phyloP scores from a whole-genome alignment of 2,113 vertebrate species.

The Poeciliopsis occidentalis region DNA sequence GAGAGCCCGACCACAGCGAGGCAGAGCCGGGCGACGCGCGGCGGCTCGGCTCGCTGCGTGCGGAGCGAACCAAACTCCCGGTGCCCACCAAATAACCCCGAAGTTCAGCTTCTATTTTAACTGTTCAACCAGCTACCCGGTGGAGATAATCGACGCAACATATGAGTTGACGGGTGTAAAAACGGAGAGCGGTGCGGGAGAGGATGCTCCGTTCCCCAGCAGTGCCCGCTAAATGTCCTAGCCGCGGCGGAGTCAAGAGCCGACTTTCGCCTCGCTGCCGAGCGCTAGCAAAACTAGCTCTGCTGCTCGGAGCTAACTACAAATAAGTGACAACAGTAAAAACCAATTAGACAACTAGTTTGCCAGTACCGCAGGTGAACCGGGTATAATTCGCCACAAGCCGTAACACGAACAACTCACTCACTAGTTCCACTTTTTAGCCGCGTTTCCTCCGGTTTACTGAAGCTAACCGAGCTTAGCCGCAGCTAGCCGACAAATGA shows the following conservation, averaged over 20 bases:
- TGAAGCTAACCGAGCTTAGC: constrained; percentile 65
- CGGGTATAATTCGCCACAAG: rapidly evolving
- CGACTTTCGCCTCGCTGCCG: constrained; percentile 60
- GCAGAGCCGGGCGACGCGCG: constrained; percentile 2
- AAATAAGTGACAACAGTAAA: constrained; percentile 36
- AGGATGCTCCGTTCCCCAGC: constrained; percentile 56
- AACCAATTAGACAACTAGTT: background rate
- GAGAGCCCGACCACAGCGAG: too few relatives aligned
- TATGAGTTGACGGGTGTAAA: background rate
- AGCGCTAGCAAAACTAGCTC: constrained; percentile 61
- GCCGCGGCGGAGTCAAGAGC: constrained; percentile 34
- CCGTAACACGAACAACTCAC: background rate
- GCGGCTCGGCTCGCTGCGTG: constrained; percentile 11
- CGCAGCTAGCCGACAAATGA: constrained; percentile 65
- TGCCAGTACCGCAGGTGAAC: background rate
- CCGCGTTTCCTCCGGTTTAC: constrained; percentile 50
- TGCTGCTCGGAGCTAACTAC: constrained; percentile 50
- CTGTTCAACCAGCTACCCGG: background rate
- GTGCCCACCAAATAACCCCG: background rate
- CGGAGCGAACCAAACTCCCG: constrained; percentile 18
- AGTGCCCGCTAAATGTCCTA: constrained; percentile 79
- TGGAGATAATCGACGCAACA: background rate
- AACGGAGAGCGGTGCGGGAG: constrained; percentile 1
- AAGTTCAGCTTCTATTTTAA: constrained; percentile 39
- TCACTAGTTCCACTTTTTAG: constrained; percentile 60